A percentile compares a stretch with the other conserved stretches of the same genome.
These are phyloP conservation scores for Patagioenas fasciata DNA, from an alignment of 2,113 vertebrate species.

Conservation along the genomic window DNA sequence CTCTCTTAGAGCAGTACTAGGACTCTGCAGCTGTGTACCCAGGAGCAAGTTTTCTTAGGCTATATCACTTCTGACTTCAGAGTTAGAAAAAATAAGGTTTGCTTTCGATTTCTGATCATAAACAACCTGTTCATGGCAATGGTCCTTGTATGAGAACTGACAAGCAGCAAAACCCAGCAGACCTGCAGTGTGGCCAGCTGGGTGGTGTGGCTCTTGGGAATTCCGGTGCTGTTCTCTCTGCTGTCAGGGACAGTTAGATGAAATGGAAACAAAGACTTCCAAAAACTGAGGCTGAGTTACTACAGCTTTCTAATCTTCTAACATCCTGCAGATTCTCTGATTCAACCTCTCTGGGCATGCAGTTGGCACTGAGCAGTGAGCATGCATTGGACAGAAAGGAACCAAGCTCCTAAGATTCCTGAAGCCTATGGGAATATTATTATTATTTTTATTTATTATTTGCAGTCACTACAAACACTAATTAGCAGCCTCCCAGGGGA, in stretches of 20 bases:
- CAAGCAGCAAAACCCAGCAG: background rate
- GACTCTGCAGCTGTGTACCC: background rate
- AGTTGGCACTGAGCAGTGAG: background rate
- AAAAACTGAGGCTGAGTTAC: background rate
- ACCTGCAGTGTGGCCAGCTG: background rate
- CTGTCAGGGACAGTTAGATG: background rate
- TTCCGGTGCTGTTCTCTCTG: background rate
- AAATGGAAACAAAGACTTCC: background rate
- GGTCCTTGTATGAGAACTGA: background rate
- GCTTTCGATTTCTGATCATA: background rate
- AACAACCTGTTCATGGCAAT: background rate
- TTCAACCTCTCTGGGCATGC: background rate
- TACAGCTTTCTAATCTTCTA: background rate
- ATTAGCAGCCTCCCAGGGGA: constrained; percentile 29
- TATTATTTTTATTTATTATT: constrained; percentile 39
- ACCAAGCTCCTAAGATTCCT: background rate
- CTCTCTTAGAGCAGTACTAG: background rate
- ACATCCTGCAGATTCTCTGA: background rate
- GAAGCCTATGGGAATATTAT: background rate
- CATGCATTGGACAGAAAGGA: background rate
- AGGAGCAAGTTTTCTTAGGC: background rate
- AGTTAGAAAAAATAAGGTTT: background rate
- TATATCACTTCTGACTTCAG: background rate
- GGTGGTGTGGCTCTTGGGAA: background rate
- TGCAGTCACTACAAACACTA: constrained; percentile 17